Conservation (phyloP, 2,888 invertebrate species). For the Digitonthophagus gazella region DNA sequence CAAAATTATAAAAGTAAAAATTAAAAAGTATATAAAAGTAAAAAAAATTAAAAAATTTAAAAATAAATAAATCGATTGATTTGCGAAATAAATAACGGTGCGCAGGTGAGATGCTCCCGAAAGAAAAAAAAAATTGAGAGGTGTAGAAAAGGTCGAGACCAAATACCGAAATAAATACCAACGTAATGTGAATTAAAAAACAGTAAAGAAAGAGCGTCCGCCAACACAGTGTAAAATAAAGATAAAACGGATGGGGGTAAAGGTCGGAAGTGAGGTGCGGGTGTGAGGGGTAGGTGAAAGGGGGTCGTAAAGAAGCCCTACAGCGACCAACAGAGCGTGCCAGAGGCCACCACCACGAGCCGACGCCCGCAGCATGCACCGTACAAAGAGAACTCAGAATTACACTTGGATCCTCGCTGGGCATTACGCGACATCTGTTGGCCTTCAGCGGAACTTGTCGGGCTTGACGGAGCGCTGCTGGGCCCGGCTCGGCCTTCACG, state of each 20-base stretch:
- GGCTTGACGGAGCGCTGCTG: conserved; percentile 66
- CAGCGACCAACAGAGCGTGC: conserved; percentile 38
- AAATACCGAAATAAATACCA: not conserved
- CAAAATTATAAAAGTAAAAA: conserved; percentile 12
- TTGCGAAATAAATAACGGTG: not conserved
- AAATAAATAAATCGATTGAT: conserved; percentile 1
- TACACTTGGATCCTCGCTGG: conserved; percentile 80
- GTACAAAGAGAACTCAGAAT: conserved; percentile 50
- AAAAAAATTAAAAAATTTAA: conserved; percentile 19
- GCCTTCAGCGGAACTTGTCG: conserved; percentile 62
- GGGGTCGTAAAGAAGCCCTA: conserved; percentile 34
- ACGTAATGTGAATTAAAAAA: conserved; percentile 2
- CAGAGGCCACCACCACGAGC: conserved; percentile 38
- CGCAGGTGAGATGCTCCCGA: not conserved
- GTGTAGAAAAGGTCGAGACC: not conserved
- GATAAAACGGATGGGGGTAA: conserved; percentile 25
- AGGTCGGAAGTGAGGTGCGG: conserved; percentile 23
- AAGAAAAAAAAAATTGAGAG: conserved; percentile 4
- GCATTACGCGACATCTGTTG: conserved; percentile 71
- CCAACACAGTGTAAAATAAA: conserved; percentile 37
- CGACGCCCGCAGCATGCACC: conserved; percentile 39
- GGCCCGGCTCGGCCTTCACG: conserved; percentile 51
- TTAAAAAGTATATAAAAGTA: conserved; percentile 6
- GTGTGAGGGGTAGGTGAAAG: conserved; percentile 19
- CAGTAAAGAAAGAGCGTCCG: conserved; percentile 30